Evolutionary conservation across 2,113 vertebrate species (phyloP).

Genomic region (Gobio gobio): DNA sequence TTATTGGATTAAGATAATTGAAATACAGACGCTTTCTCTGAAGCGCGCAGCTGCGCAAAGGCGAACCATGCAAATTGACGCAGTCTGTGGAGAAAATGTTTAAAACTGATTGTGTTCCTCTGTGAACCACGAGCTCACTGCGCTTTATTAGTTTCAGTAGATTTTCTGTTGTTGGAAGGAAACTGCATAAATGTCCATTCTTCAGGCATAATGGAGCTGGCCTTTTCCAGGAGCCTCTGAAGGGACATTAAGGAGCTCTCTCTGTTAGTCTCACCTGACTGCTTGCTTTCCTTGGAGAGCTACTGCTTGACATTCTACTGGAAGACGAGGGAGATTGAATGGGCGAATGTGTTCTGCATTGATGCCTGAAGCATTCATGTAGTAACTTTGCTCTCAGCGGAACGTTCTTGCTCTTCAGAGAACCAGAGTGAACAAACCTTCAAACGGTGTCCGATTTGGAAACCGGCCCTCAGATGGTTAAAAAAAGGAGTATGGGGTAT

Average conservation of each 20-base stretch:
- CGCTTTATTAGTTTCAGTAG: not conserved
- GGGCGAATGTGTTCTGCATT: conserved; percentile 12
- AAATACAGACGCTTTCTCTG: not conserved
- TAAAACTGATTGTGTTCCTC: not conserved
- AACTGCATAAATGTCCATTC: not conserved
- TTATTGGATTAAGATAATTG: conserved; percentile 1
- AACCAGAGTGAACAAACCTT: not conserved
- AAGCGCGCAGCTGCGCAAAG: conserved; percentile 9
- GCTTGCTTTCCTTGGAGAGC: conserved; percentile 15
- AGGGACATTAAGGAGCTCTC: conserved; percentile 26
- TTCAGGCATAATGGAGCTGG: conserved; percentile 2
- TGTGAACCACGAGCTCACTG: not conserved
- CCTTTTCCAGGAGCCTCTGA: conserved; percentile 27
- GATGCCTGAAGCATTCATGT: conserved; percentile 4
- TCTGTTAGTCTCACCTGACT: conserved; percentile 35
- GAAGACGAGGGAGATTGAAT: not conserved
- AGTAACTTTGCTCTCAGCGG: not conserved
- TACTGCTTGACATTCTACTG: conserved; percentile 20
- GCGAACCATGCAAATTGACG: conserved; percentile 23
- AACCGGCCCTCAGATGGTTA: not conserved
- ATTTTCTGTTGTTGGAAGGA: not conserved
- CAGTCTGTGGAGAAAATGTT: not conserved
- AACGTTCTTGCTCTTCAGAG: not conserved
- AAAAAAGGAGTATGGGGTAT: not conserved
- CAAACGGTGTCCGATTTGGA: not conserved